A percentile compares a stretch with the other conserved stretches of the same genome.
These are phyloP conservation scores for Narcine bancroftii DNA, from an alignment of 2,113 vertebrate species.

Conservation along the genomic window DNA sequence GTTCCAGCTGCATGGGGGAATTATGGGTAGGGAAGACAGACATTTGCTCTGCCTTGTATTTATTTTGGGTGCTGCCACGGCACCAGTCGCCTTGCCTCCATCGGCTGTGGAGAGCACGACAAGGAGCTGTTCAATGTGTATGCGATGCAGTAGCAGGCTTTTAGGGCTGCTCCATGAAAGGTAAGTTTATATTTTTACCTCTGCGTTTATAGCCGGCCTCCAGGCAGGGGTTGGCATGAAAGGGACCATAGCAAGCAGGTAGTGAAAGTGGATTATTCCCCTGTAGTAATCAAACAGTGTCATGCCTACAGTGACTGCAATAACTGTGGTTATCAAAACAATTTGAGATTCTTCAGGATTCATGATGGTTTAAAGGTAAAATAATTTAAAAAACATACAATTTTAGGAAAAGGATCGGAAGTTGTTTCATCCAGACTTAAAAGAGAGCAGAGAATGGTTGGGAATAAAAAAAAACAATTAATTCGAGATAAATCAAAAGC, in stretches of 20 bases:
- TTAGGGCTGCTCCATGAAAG: no score
- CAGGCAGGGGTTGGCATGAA: no score
- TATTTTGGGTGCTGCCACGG: no score
- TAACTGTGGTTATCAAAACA: background rate
- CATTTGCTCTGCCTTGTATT: no score
- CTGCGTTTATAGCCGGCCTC: no score
- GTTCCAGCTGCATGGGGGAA: no score
- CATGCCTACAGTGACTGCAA: background rate
- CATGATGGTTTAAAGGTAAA: background rate
- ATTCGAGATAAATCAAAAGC: background rate
- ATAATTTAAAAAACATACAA: background rate
- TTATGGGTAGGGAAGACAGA: no score
- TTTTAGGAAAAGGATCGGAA: background rate
- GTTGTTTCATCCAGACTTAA: background rate
- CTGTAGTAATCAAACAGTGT: background rate
- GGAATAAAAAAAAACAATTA: background rate
- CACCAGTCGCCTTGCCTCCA: no score
- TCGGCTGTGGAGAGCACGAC: no score
- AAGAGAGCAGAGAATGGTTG: background rate
- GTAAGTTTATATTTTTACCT: no score
- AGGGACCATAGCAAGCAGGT: background rate
- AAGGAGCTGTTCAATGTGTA: no score
- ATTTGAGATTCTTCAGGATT: background rate
- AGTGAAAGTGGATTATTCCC: background rate
- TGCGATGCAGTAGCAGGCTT: no score